phyloP scores from a whole-genome alignment of 1,140 invertebrate genomes.

The Sycobia sp. region DNA sequence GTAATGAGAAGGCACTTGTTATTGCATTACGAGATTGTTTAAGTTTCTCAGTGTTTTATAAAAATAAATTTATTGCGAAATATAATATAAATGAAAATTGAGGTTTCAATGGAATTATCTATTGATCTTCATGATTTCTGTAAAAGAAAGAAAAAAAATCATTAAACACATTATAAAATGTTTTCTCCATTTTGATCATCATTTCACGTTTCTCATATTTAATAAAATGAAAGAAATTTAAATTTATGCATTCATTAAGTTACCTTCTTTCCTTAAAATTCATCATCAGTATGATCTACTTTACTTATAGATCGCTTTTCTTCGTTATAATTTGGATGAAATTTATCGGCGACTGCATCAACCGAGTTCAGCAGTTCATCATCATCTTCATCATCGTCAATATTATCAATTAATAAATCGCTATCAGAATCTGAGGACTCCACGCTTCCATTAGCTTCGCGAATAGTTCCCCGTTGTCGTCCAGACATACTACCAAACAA shows the following conservation, averaged over 20 bases:
- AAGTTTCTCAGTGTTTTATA: too few relatives aligned
- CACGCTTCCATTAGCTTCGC: slow-evolving; percentile 54
- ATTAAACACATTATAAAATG: background rate
- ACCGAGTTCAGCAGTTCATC: slow-evolving; percentile 55
- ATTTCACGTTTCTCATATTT: slow-evolving; percentile 6
- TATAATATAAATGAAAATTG: too few relatives aligned
- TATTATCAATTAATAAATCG: slow-evolving; percentile 62
- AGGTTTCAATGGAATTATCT: too few relatives aligned
- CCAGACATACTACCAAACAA: slow-evolving; percentile 65
- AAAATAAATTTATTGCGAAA: too few relatives aligned
- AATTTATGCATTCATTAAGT: too few relatives aligned
- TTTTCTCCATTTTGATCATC: background rate
- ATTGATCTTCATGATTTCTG: too few relatives aligned
- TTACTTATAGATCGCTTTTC: slow-evolving; percentile 55
- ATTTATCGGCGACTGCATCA: slow-evolving; percentile 41
- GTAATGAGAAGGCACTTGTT: too few relatives aligned
- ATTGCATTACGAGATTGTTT: too few relatives aligned
- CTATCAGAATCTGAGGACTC: slow-evolving; percentile 61
- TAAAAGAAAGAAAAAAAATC: background rate
- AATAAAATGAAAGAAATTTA: slow-evolving; percentile 12
- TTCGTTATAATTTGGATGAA: slow-evolving; percentile 47
- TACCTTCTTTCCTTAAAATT: slow-evolving; percentile 48
- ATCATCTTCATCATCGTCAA: slow-evolving; percentile 57
- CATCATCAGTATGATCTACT: slow-evolving; percentile 55
- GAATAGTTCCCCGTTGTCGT: slow-evolving; percentile 49